These are phyloP conservation scores for Micronisus gabar DNA, from an alignment of 2,113 vertebrate species.

Conservation along the genomic window DNA sequence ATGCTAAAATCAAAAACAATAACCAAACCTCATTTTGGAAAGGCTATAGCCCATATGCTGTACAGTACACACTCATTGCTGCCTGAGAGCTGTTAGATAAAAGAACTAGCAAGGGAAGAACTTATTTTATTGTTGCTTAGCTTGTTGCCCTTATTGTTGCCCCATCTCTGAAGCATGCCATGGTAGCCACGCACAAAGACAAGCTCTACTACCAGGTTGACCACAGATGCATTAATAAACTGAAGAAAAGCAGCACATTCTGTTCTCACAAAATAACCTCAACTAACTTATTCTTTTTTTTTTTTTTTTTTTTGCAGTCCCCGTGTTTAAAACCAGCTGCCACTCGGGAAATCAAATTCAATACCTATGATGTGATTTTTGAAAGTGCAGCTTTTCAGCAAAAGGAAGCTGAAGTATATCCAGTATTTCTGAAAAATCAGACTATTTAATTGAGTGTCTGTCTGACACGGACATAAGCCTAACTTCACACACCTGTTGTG, in stretches of 20 bases:
- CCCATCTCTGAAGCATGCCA: background rate
- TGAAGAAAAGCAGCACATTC: background rate
- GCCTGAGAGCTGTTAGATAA: background rate
- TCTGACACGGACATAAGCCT: background rate
- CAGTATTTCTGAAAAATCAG: background rate
- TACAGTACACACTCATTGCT: accelerated
- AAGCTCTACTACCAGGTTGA: background rate
- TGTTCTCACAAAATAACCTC: background rate
- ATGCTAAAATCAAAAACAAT: background rate
- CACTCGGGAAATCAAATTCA: constrained; percentile 14
- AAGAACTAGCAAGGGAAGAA: background rate
- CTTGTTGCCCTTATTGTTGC: background rate
- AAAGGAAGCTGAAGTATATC: background rate
- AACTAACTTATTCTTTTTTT: background rate
- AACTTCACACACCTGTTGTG: constrained; percentile 1
- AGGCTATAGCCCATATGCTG: background rate
- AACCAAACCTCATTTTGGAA: background rate
- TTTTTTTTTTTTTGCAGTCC: background rate
- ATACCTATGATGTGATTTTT: background rate
- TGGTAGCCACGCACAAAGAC: background rate
- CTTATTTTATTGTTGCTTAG: background rate
- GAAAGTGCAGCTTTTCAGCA: background rate
- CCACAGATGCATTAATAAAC: background rate
- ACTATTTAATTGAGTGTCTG: background rate
- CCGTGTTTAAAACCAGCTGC: background rate